Conservation (phyloP, 1,140 invertebrate species). For the Drosophila nannoptera region DNA sequence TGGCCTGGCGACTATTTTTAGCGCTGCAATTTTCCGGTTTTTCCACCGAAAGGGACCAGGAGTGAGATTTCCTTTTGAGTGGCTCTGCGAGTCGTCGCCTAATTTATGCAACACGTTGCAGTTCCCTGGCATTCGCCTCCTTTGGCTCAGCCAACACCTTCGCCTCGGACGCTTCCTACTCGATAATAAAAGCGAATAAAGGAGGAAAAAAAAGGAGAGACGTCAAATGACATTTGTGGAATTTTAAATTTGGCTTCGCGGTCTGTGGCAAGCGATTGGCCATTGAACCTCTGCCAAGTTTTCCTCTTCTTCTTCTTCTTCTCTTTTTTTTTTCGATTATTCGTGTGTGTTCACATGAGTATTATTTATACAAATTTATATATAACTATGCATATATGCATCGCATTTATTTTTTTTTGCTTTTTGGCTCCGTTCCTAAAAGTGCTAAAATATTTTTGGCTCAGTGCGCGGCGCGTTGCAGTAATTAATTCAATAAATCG, state of each 20-base stretch:
- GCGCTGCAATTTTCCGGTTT: conserved; percentile 33
- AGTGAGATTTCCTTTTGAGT: conserved; percentile 32
- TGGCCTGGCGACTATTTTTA: conserved; percentile 27
- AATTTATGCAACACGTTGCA: conserved; percentile 73
- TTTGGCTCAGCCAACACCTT: conserved; percentile 11
- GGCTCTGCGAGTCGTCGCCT: conserved; percentile 22
- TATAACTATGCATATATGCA: conserved; percentile 13
- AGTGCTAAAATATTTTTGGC: conserved; percentile 55
- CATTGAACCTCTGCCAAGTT: conserved; percentile 71
- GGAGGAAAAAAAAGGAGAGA: neutral
- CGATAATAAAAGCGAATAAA: conserved; percentile 44
- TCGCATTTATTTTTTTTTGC: conserved; percentile 18
- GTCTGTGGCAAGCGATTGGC: conserved; percentile 46
- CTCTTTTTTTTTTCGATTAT: conserved; percentile 16
- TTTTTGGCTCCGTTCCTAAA: conserved; percentile 55
- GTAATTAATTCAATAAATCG: too few relatives aligned
- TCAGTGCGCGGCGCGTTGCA: neutral
- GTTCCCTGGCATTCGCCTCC: conserved; percentile 51
- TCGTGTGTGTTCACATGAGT: neutral
- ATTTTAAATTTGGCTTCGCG: conserved; percentile 63
- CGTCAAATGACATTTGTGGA: conserved; percentile 67
- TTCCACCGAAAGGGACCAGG: too few relatives aligned
- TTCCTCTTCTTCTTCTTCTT: conserved; percentile 40
- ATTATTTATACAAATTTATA: neutral
- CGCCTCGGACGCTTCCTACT: too few relatives aligned